Evolutionary conservation across 2,113 vertebrate species (phyloP).

Genomic region (Rhinogobius similis): DNA sequence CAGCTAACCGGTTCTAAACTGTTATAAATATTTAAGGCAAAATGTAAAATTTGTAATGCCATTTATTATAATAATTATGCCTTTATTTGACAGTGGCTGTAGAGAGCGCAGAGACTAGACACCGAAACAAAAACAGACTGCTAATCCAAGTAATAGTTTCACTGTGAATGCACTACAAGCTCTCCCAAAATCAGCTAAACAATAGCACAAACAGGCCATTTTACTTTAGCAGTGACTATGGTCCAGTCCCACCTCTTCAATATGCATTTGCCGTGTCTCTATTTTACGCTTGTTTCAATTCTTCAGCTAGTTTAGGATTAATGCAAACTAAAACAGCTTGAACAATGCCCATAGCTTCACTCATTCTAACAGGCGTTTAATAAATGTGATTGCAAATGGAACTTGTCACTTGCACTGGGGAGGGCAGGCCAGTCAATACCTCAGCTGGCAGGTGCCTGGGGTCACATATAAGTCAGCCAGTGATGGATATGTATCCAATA

Average conservation of each 20-base stretch:
- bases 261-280: constrained; percentile 32
- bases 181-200: neutral
- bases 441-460: constrained; percentile 80
- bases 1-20: no score
- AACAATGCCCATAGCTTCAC: constrained; percentile 64
- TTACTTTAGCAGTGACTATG: neutral
- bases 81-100: neutral
- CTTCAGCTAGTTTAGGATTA: constrained; percentile 69
- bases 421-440: constrained; percentile 77
- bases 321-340: constrained; percentile 61
- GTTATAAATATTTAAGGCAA: neutral
- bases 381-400: constrained; percentile 84
- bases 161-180: neutral
- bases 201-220: neutral
- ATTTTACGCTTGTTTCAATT: constrained; percentile 55
- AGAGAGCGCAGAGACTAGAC: neutral
- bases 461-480: constrained; percentile 83
- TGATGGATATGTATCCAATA: constrained; percentile 95
- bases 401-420: constrained; percentile 80
- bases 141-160: neutral
- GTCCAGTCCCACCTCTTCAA: constrained; percentile 4
- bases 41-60: neutral
- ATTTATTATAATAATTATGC: neutral
- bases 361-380: constrained; percentile 83
- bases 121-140: no score